Percentiles rank a stretch among this genome's conserved stretches.
These are phyloP conservation scores for Pseudorhiza aurosa DNA, from an alignment of 30 jellyfish, hydroid and myxozoan genomes.

Conservation along the genomic window DNA sequence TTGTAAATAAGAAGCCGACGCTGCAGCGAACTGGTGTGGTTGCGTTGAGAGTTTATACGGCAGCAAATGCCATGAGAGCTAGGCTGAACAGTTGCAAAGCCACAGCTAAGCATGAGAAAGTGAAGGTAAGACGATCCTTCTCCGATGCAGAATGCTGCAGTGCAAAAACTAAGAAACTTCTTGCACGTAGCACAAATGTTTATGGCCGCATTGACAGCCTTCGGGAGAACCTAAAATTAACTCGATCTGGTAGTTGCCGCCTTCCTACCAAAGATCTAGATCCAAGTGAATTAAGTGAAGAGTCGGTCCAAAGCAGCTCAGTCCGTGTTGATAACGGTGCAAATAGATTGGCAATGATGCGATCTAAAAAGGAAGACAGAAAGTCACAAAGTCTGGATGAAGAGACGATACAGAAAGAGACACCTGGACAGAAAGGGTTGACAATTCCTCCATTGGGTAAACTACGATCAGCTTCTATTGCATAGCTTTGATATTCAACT, in stretches of 20 bases:
- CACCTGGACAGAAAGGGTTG: not conserved
- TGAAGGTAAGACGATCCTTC: not conserved
- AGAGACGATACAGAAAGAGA: not conserved
- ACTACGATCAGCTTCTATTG: no score
- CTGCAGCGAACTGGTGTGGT: not conserved
- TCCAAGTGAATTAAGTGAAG: not conserved
- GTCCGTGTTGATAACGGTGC: not conserved
- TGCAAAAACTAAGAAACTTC: slow-evolving; percentile 5
- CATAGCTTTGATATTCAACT: no score
- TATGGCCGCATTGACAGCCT: slow-evolving; percentile 12
- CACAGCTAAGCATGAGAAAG: not conserved
- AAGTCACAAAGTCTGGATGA: slow-evolving; percentile 18
- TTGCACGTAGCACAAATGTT: slow-evolving; percentile 20
- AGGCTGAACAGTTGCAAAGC: not conserved
- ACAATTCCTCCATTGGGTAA: no score
- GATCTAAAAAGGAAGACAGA: not conserved
- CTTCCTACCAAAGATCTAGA: not conserved
- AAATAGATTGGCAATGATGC: not conserved
- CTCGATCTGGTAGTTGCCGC: slow-evolving; percentile 1
- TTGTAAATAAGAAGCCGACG: not conserved
- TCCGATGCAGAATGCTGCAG: slow-evolving; percentile 12
- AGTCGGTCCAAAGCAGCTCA: not conserved
- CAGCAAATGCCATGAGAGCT: not conserved
- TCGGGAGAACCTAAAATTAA: slow-evolving; percentile 2
- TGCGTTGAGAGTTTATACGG: not conserved